Percentiles rank a stretch among this genome's conserved stretches.
Evolutionary conservation across 2,113 vertebrate genomes (phyloP).

Genomic region (Eptatretus burgeri): DNA sequence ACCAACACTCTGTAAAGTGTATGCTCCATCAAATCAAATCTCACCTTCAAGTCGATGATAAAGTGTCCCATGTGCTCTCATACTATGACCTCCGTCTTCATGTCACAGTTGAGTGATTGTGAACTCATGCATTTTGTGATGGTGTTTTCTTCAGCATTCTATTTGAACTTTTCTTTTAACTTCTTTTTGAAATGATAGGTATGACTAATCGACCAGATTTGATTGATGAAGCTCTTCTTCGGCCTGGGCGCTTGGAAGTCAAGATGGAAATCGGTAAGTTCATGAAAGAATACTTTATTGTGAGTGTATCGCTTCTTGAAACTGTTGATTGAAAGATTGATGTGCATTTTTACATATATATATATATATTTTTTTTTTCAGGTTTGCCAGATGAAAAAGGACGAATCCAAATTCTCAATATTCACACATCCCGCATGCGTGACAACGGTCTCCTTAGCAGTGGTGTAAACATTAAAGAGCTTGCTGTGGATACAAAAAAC

Average conservation of each 20-base stretch:
- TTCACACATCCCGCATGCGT: conserved; percentile 63
- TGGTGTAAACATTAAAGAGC: conserved; percentile 45
- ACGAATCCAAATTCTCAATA: conserved; percentile 59
- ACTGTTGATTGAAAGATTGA: background rate
- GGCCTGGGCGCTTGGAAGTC: conserved; percentile 69
- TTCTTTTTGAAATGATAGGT: conserved; percentile 17
- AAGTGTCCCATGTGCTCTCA: too few species aligned
- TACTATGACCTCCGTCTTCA: too few species aligned
- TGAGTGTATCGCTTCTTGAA: too few species aligned
- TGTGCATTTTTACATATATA: background rate
- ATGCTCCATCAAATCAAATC: too few species aligned
- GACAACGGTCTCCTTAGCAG: conserved; percentile 32
- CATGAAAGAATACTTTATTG: background rate
- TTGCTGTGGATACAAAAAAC: conserved; percentile 69
- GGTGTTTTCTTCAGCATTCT: too few species aligned
- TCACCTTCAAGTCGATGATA: too few species aligned
- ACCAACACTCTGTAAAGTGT: too few species aligned
- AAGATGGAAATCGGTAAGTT: conserved; percentile 89
- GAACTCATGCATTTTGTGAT: too few species aligned
- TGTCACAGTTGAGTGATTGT: too few species aligned
- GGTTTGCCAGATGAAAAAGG: conserved; percentile 69
- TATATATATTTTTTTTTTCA: conserved; percentile 12
- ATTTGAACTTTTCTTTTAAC: too few species aligned
- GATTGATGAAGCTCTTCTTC: conserved; percentile 71
- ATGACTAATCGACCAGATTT: conserved; percentile 96